A percentile compares a stretch with the other conserved stretches of the same genome.
phyloP scores from a whole-genome alignment of 1,140 invertebrate species.

The Drosophila murphyi region DNA sequence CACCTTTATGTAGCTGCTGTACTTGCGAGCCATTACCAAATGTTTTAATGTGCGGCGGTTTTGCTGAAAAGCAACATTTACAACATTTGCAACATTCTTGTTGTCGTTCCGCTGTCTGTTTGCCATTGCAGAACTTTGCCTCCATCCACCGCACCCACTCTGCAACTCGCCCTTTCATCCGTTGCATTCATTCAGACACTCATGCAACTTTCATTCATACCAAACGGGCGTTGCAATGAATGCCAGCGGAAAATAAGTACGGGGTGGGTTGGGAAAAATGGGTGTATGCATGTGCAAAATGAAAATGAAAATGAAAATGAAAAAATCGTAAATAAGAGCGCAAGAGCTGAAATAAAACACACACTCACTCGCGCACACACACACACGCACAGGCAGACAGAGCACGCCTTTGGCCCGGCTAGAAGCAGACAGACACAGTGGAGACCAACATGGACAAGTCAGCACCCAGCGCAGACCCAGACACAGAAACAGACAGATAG shows the following conservation, averaged over 20 bases:
- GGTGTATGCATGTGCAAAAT: conserved; percentile 40
- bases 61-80: conserved; percentile 24
- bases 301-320: conserved; percentile 43
- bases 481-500: conserved; percentile 20
- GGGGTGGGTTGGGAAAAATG: conserved; percentile 12
- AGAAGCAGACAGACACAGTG: conserved; percentile 13
- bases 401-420: conserved; percentile 33
- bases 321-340: conserved; percentile 78
- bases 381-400: conserved; percentile 37
- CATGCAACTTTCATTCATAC: conserved; percentile 79
- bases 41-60: conserved; percentile 73
- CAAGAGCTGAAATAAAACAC: conserved; percentile 77
- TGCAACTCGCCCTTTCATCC: conserved; percentile 34
- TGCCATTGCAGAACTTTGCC: background rate
- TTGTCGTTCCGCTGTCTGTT: conserved; percentile 9
- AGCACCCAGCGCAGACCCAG: conserved; percentile 42
- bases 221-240: conserved; percentile 57
- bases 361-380: conserved; percentile 30
- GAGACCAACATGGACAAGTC: conserved; percentile 19
- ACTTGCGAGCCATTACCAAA: conserved; percentile 33
- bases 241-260: conserved; percentile 40
- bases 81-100: conserved; percentile 74
- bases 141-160: conserved; percentile 10
- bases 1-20: background rate
- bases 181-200: conserved; percentile 69